Evolutionary conservation across 2,797 vertebrate genomes (phyloP), one percentile per base, ranked within the genome.

Genomic region (Enteromius mattozi): DNA sequence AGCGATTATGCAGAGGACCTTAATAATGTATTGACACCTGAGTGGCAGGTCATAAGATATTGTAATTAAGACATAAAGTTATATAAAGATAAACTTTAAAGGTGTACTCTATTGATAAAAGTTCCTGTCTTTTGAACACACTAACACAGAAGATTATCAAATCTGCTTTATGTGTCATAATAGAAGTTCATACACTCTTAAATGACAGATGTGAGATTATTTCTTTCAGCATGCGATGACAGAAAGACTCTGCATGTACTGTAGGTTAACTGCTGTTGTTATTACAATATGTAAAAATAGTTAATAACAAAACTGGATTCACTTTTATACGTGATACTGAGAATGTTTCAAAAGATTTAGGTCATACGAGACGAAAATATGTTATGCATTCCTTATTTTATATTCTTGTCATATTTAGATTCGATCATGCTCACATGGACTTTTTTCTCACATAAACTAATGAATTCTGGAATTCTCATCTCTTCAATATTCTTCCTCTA

Each of bases 401-500:
- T 54, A 35, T 54, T 37, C 17, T 45, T 68, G 42, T 10, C 12
- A 14, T 47, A 19, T n/a, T 68, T 21, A 68, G 56, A 78, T 45
- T 45, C 6, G 17, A 6, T 49, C 19, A 21, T 59, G 16, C 16
- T 21, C 37, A 21, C 14, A 30, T 78, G 68, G 66, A 81, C 3
- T 35, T 0, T 0, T 69, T 49, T 61, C 37, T 59, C 35, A 61
- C 35, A 61, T 42, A 77, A 77, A 77, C 21, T 8, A 14, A 42
- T 77, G 33, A 27, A 61, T 63, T 24, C 66, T 70, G 21, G 27
- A n/a, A 65, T 65, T 33, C 21, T 51, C 42, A 51, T 66, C 17
- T 83, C n/a, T 30, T 35, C 8, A n/a, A 54, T 75, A 78, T 71
- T 65, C 30, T 7, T 66, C 27, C 45, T 68, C 27, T 82, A 80